Evolutionary conservation across 2,888 invertebrate species (phyloP).

Genomic region (Lydus trimaculatus): DNA sequence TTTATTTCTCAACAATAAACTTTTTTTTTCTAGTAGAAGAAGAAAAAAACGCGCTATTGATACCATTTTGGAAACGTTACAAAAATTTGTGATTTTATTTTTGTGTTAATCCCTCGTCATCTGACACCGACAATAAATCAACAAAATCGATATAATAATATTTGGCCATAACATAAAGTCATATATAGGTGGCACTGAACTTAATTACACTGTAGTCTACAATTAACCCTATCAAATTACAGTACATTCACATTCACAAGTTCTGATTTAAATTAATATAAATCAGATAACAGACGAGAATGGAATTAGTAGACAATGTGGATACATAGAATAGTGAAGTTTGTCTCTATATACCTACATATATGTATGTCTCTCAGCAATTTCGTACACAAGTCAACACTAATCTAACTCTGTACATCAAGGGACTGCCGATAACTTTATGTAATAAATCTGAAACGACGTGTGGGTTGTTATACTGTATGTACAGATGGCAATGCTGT

Average conservation of each 20-base stretch:
- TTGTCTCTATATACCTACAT: background rate
- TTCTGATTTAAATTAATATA: conserved; percentile 29
- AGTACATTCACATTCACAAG: conserved; percentile 21
- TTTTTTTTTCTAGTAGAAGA: background rate
- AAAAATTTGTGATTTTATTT: background rate
- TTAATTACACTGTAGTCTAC: conserved; percentile 26
- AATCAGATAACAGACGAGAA: conserved; percentile 23
- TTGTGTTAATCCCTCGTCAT: background rate
- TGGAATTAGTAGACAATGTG: conserved; percentile 13
- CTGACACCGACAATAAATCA: conserved; percentile 4
- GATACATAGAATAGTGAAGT: background rate
- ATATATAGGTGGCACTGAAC: conserved; percentile 22
- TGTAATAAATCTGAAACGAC: conserved; percentile 18
- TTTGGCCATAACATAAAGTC: conserved; percentile 5
- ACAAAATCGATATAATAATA: conserved; percentile 8
- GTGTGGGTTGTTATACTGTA: background rate
- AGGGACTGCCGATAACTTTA: conserved; percentile 4
- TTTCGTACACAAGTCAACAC: conserved; percentile 12
- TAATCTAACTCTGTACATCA: conserved; percentile 11
- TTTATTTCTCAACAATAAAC: conserved; percentile 3
- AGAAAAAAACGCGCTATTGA: too few relatives aligned
- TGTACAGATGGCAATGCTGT: background rate
- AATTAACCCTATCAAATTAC: conserved; percentile 27
- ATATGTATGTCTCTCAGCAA: background rate
- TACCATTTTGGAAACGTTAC: background rate